A percentile compares a stretch with the other conserved stretches of the same genome.
Conservation (phyloP, 2,888 invertebrate genomes). For the Tolmerus cingulatus region DNA sequence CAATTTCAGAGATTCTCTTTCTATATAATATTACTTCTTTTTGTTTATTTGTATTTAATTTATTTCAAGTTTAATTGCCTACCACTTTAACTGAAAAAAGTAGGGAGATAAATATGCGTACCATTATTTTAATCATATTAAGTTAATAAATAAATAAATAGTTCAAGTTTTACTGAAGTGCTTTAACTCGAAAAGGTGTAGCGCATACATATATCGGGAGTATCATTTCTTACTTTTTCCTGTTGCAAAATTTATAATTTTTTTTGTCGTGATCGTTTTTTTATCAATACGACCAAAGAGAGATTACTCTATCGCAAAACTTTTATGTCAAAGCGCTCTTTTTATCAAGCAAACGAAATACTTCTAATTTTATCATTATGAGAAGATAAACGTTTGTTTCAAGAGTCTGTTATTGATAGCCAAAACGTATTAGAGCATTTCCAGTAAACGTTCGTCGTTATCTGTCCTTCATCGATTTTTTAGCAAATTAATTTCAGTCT, state of each 20-base stretch:
- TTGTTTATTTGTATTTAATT: not conserved
- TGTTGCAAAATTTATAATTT: not conserved
- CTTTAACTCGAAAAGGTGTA: not conserved
- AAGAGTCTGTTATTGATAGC: not conserved
- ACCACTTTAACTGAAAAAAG: too few species aligned
- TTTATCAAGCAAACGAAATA: not conserved
- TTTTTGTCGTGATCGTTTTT: not conserved
- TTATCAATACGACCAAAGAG: not conserved
- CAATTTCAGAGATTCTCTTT: too few species aligned
- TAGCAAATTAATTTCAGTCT: not conserved
- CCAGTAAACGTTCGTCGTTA: not conserved
- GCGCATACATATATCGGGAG: not conserved
- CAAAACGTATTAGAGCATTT: not conserved
- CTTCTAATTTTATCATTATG: not conserved
- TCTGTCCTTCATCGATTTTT: not conserved
- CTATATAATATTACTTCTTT: too few species aligned
- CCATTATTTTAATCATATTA: not conserved
- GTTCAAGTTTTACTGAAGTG: not conserved
- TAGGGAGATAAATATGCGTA: too few species aligned
- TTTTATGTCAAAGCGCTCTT: not conserved
- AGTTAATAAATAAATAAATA: not conserved
- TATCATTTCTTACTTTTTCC: not conserved
- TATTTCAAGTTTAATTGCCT: not conserved
- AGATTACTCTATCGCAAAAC: not conserved
- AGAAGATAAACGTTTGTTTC: not conserved